Evolutionary conservation across 2,113 vertebrate species (phyloP).

Genomic region (Forbesichthys agassizii): DNA sequence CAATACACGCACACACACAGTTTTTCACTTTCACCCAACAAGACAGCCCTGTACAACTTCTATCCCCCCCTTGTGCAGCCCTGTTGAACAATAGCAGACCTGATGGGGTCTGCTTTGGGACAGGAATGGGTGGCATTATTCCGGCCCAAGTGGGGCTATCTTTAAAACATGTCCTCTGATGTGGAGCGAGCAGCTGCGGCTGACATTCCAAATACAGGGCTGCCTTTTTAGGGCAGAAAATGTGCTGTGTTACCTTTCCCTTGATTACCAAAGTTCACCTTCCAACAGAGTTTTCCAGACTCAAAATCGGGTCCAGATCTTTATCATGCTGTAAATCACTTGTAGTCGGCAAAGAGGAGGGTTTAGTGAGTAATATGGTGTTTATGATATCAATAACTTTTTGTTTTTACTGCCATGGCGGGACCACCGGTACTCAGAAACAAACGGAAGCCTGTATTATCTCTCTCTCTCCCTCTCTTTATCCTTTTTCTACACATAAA

Average conservation of each 20-base stretch:
- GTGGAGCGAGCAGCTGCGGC: conserved; percentile 75
- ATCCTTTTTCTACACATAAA: conserved; percentile 1
- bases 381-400: conserved; percentile 47
- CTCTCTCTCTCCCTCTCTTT: background rate
- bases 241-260: conserved; percentile 69
- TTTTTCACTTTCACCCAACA: conserved; percentile 15
- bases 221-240: conserved; percentile 82
- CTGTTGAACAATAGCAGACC: conserved; percentile 62
- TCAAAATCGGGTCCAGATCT: conserved; percentile 66
- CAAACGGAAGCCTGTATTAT: conserved; percentile 2
- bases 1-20: conserved; percentile 13
- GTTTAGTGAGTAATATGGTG: conserved; percentile 19
- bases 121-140: conserved; percentile 78
- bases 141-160: conserved; percentile 75
- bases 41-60: conserved; percentile 25
- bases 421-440: conserved; percentile 25
- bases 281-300: conserved; percentile 51
- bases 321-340: conserved; percentile 66
- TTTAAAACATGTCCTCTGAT: conserved; percentile 77
- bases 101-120: conserved; percentile 70
- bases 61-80: conserved; percentile 22
- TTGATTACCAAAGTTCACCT: conserved; percentile 70
- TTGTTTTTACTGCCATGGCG: conserved; percentile 26
- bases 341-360: conserved; percentile 28
- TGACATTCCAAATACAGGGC: conserved; percentile 72